Evolutionary conservation across 2,113 vertebrate genomes (phyloP), one percentile per base, ranked within the genome.

Genomic region (Oncorhynchus clarkii): DNA sequence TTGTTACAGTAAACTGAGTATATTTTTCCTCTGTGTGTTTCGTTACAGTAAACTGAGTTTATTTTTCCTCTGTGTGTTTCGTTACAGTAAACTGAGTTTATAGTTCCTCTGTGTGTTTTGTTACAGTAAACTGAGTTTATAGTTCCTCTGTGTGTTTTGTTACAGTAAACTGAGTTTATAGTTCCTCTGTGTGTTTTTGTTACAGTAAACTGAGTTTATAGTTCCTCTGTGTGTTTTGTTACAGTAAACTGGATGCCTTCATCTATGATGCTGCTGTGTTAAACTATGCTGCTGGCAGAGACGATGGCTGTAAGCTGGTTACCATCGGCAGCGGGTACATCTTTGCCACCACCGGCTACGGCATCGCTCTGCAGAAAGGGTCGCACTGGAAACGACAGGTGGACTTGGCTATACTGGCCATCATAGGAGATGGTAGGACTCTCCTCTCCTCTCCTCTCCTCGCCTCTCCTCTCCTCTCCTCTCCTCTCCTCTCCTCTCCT

Each of bases 261-360:
- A 99, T 99, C 91, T 99, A 99, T 0, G 98, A 99, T 6, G 98
- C 98, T 0, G 98, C 98, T 0, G 98, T 99, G 85, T 91, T 99
- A 85, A 99, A 99, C 89, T 99, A 99, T 93, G 99, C 98, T 94
- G 98, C 98, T 0, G 98, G 97, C 45, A 91, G 97, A 82, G 98
- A 99, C 7, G 98, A 99, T 84, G 98, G 98, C 81, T 99, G 98
- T 85, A 99, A 99, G 80, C 94, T 99, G 81, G 98, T 99, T 78
- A 99, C 98, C 72, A 99, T 99, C 18, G 98, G 98, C 79, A 98
- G 97, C 0, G 97, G 98, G 9, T 99, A 99, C 92, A 96, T 99
- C 91, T 99, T 99, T 74, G 97, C 98, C 82, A 99, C 98, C n/a
- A 99, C 97, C 0, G 98, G 98, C 59, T 99, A 99, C 0, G 98